A percentile compares a stretch with the other conserved stretches of the same genome.
These are phyloP conservation scores for Drosophila affinis DNA, from an alignment of 2,888 invertebrate species.

Conservation along the genomic window DNA sequence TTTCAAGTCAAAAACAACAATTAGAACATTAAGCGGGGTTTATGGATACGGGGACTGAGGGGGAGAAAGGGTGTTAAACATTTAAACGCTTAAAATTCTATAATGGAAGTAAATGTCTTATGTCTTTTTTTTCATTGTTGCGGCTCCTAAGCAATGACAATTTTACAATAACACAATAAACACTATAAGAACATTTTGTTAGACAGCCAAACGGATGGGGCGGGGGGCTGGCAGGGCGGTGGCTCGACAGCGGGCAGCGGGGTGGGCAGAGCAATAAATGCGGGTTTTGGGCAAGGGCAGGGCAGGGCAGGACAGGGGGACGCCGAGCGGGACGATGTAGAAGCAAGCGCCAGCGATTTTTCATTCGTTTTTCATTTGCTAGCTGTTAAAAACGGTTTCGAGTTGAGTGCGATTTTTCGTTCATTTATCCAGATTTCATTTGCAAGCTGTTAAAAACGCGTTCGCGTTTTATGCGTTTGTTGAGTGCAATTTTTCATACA, in stretches of 20 bases:
- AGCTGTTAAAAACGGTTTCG: constrained; percentile 47
- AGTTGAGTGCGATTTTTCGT: constrained; percentile 45
- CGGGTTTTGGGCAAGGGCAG: constrained; percentile 9
- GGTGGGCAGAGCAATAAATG: constrained; percentile 44
- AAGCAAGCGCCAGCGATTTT: constrained; percentile 67
- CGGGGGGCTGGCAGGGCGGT: constrained; percentile 28
- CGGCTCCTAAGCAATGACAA: constrained; percentile 79
- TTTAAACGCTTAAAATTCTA: constrained; percentile 65
- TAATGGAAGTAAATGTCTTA: constrained; percentile 30
- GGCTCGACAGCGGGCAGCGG: constrained; percentile 34
- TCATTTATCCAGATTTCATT: constrained; percentile 1
- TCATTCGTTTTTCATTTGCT: constrained; percentile 8
- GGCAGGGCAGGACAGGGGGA: background rate
- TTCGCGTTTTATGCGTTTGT: constrained; percentile 28
- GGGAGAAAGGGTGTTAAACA: constrained; percentile 50
- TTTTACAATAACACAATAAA: constrained; percentile 64
- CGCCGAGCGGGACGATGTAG: constrained; percentile 9
- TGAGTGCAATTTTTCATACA: constrained; percentile 32
- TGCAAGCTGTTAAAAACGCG: constrained; percentile 48
- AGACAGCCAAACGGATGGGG: constrained; percentile 30
- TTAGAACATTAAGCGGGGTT: constrained; percentile 67
- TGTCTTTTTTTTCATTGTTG: constrained; percentile 2
- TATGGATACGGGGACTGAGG: constrained; percentile 16
- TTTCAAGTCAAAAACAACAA: constrained; percentile 64
- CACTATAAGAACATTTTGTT: background rate